Base-by-base conservation (phyloP, 1,140 invertebrate genomes). In the Leptopilina boulardi region DNA sequence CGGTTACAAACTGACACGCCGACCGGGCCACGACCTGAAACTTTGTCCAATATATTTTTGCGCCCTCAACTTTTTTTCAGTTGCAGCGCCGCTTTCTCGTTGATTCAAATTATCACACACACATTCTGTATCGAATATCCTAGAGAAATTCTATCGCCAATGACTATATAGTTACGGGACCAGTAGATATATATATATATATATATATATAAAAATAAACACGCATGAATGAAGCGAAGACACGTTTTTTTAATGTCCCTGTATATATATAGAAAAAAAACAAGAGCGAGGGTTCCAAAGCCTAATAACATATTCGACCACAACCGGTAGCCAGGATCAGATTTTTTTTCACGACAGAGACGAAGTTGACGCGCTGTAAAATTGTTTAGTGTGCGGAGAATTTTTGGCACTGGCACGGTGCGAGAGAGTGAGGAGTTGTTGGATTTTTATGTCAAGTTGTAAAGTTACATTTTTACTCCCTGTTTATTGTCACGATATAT, bases 1-100 rank as follows among this genome's bases (percentile, higher is more conserved):
- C 84, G 76, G 84, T 84, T 84, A 86, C 83, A 84, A 84, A 85
- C 86, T 82, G 84, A 85, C 87, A 82, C 86, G 80, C 75, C 74
- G 74, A 79, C 75, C 73, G 74, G 80, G 79, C 77, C 82, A 82
- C 80, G 82, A 84, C 80, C 80, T 71, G 77, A 51, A 51, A 51
- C 80, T 78, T 74, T 77, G 84, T 78, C 76, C 79, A 1, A 23
- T 15, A 30, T 8, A 66, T 66, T 66, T 66, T 30, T 66, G 42
- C 77, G 78, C 78, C 75, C 47, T 41, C 38, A 59, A 47, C 11
- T 56, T 56, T 54, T 56, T 66, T 66, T 66, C 13, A n/a, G 11
- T 66, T 66, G 18, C 51, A 66, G 11, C 23, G 15, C 0, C 21
- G 54, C 47, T 51, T 19, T 19, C 13, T 19, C 18, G 4, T 30